Evolutionary conservation across 2,797 vertebrate genomes (phyloP).

Genomic region (Percopsis omiscomaycus): DNA sequence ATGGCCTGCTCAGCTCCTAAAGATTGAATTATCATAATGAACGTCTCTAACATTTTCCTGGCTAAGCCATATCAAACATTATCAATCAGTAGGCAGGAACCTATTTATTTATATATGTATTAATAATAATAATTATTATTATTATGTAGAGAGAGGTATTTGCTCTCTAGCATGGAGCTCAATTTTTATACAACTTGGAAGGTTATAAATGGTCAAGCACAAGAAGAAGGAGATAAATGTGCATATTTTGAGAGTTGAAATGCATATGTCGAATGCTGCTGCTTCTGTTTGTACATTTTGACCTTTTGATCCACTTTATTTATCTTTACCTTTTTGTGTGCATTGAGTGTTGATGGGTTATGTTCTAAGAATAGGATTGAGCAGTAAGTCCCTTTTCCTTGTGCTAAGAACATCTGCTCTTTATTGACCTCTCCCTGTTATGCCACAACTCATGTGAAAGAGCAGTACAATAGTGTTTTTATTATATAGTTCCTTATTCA

Average conservation of each 20-base stretch:
- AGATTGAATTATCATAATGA: slow-evolving; percentile 36
- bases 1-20: slow-evolving; percentile 23
- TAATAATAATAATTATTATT: neutral
- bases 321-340: too few species aligned
- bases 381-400: neutral
- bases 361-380: neutral
- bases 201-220: too few species aligned
- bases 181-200: too few species aligned
- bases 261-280: too few species aligned
- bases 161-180: too few species aligned
- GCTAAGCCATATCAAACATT: slow-evolving; percentile 8
- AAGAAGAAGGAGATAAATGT: too few species aligned
- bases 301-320: too few species aligned
- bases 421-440: slow-evolving; percentile 15
- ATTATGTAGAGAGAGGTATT: too few species aligned
- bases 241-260: too few species aligned
- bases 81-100: neutral
- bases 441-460: slow-evolving; percentile 32
- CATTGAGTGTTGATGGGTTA: neutral
- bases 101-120: neutral
- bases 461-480: neutral
- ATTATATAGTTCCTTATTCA: neutral
- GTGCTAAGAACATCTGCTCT: slow-evolving; percentile 42
- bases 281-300: too few species aligned
- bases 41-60: slow-evolving; percentile 25